Conservation (phyloP, 2,113 vertebrate species). For the Peromyscus leucopus region DNA sequence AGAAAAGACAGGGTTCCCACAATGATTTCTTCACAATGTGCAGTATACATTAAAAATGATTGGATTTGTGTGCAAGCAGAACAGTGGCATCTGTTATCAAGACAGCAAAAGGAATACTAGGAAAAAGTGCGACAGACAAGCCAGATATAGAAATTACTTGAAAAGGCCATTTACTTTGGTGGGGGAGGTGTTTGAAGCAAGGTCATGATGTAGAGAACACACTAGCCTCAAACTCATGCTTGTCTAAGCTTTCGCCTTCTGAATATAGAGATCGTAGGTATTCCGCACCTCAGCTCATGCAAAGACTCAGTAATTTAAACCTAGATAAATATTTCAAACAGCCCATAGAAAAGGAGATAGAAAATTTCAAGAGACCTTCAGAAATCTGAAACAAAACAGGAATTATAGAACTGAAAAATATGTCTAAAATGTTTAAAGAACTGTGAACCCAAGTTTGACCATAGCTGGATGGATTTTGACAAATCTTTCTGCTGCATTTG, state of each 20-base stretch:
- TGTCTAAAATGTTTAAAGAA: neutral
- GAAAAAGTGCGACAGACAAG: neutral
- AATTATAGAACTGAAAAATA: neutral
- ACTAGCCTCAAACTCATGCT: neutral
- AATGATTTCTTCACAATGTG: neutral
- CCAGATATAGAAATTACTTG: neutral
- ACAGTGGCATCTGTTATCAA: no score
- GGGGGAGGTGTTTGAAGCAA: neutral
- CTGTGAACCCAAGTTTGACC: neutral
- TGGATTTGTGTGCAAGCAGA: neutral
- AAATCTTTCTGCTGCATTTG: neutral
- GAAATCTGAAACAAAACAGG: neutral
- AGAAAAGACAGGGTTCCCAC: neutral
- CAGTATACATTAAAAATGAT: neutral
- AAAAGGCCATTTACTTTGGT: neutral
- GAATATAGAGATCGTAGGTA: neutral
- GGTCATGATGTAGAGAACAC: neutral
- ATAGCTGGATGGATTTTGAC: neutral
- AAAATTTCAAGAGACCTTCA: neutral
- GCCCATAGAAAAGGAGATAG: neutral
- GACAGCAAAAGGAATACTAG: neutral
- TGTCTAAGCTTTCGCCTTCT: neutral
- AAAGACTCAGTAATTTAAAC: neutral
- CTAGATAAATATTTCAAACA: neutral
- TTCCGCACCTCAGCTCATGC: neutral